Base-by-base conservation (phyloP, 2,113 vertebrate species). In the Gallinago jamesoni region DNA sequence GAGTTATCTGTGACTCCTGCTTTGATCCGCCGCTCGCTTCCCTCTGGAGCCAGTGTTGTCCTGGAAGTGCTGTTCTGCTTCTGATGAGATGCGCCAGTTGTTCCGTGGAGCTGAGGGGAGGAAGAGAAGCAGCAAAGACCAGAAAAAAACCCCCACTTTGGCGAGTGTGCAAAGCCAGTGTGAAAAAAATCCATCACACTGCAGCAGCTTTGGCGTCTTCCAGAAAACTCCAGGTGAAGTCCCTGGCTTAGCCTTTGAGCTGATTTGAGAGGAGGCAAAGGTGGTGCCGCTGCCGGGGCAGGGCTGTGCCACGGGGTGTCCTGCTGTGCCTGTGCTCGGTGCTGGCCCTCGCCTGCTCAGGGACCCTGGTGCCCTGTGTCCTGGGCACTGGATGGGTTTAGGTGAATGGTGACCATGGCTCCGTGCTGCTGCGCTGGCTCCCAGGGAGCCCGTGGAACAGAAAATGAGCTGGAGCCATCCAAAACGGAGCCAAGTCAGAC, bases 331-430 rank as follows among this genome's bases (percentile, higher is more conserved):
- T 12, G 1, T 1, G 4, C 62, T 73, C 3, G 7, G 55, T 21
- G n/a, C 43, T 30, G 11, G 53, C 25, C 30, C 12, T 19, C 2
- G 15, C 39, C 53, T 3, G 27, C 68, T 6, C 0, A 2, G 33
- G 72, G 64, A n/a, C 62, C 1, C 1, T 3, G 1, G 27, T 9
- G n/a, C 43, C 3, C 21, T 3, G 0, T 25, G 28, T 39, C 56
- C 57, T 2, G 0, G 62, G 56, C 7, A 11, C 19, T 0, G 1
- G 27, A 20, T 33, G 21, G 12, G 14, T 31, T 45, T 31, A 35
- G 28, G 33, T 28, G 53, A 28, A 5, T 24, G 1, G 4, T 3
- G 7, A 24, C 25, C 1, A 2, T 22, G 39, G 56, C 39, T 30
- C 24, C 2, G 1, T 35, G 69, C 25, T 18, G 67, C 14, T 55